Evolutionary conservation across 2,888 invertebrate species (phyloP).

Genomic region (Gymnoscelis rufifasciata): DNA sequence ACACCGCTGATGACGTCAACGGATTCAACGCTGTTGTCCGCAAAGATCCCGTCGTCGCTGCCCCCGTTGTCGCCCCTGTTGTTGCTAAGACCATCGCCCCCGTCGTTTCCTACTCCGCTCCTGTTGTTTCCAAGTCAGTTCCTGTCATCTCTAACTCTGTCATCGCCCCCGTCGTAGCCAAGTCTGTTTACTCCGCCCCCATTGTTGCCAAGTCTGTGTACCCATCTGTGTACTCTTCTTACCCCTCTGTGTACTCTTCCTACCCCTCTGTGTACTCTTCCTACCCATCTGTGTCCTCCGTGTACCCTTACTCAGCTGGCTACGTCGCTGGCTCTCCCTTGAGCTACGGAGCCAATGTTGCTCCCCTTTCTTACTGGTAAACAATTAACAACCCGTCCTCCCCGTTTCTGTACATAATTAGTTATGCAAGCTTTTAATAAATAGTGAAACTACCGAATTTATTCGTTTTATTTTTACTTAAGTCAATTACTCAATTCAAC

Average conservation of each 20-base stretch:
- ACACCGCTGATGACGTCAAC: slow-evolving; percentile 70
- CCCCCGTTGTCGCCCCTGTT: slow-evolving; percentile 28
- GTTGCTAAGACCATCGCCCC: slow-evolving; percentile 28
- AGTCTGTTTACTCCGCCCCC: slow-evolving; percentile 22
- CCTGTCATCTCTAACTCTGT: too few relatives aligned
- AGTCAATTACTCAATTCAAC: neutral
- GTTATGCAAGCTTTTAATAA: slow-evolving; percentile 34
- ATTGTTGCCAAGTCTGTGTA: slow-evolving; percentile 10
- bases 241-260: slow-evolving; percentile 19
- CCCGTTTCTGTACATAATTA: slow-evolving; percentile 37
- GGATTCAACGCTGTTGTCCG: slow-evolving; percentile 79
- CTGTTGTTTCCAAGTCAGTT: slow-evolving; percentile 1
- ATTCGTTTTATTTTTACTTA: neutral
- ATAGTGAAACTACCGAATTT: slow-evolving; percentile 39
- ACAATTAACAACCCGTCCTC: slow-evolving; percentile 6
- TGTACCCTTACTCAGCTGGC: slow-evolving; percentile 22
- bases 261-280: slow-evolving; percentile 8
- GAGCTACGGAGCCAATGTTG: slow-evolving; percentile 19
- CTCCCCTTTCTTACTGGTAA: slow-evolving; percentile 34
- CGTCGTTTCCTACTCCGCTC: slow-evolving; percentile 30
- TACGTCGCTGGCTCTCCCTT: slow-evolving; percentile 23
- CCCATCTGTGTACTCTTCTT: slow-evolving; percentile 5
- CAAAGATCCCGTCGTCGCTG: slow-evolving; percentile 60
- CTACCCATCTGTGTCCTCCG: slow-evolving; percentile 6
- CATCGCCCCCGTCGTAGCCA: slow-evolving; percentile 10